Percentiles rank a stretch among this genome's conserved stretches.
Conservation (phyloP, 1,140 invertebrate species). For the Drosophila erecta region DNA sequence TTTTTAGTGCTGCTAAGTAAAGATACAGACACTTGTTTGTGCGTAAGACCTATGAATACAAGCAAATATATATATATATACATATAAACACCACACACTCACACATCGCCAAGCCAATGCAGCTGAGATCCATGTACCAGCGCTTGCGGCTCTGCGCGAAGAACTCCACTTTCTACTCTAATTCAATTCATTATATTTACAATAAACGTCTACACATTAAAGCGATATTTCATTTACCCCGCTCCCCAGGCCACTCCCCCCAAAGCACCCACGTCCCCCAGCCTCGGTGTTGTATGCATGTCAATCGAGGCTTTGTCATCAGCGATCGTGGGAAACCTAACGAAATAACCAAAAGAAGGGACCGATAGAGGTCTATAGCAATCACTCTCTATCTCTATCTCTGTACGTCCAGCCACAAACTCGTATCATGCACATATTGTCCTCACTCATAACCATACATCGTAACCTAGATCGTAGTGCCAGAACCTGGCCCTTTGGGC, state of each 20-base stretch:
- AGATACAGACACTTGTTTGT: conserved; percentile 29
- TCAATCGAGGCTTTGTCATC: conserved; percentile 33
- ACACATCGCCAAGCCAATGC: conserved; percentile 17
- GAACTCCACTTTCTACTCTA: conserved; percentile 33
- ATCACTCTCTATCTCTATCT: not conserved
- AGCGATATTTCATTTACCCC: conserved; percentile 47
- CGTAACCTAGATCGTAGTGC: conserved; percentile 6
- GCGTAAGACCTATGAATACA: conserved; percentile 46
- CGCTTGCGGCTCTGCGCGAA: conserved; percentile 23
- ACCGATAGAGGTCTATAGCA: not conserved
- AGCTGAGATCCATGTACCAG: conserved; percentile 42
- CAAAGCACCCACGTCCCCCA: not conserved
- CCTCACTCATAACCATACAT: not conserved
- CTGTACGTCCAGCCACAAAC: not conserved
- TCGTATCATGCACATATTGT: conserved; percentile 2
- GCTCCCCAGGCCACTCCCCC: not conserved
- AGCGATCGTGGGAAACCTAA: conserved; percentile 11
- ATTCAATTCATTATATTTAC: conserved; percentile 44
- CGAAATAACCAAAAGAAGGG: not conserved
- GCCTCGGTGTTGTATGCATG: conserved; percentile 50
- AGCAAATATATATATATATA: conserved; percentile 43
- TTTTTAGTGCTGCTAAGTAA: conserved; percentile 55
- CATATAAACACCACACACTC: conserved; percentile 19
- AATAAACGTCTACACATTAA: conserved; percentile 52
- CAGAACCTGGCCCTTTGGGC: not conserved